Evolutionary conservation across 2,113 vertebrate species (phyloP).

Genomic region (Podocnemis expansa): DNA sequence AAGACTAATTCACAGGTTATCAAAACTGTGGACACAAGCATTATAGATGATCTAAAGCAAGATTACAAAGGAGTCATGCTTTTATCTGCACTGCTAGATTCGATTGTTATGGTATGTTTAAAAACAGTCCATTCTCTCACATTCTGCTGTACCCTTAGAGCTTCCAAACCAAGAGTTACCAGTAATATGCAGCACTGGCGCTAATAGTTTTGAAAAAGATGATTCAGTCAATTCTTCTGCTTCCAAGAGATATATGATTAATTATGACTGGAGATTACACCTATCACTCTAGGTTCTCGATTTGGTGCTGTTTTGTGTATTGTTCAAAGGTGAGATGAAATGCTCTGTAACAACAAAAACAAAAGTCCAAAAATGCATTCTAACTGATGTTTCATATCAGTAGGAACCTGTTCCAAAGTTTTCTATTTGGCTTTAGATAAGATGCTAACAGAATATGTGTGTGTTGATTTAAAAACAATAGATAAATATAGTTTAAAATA

Average conservation of each 20-base stretch:
- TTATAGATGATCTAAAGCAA: slow-evolving; percentile 14
- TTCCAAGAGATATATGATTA: neutral
- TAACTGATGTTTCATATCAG: neutral
- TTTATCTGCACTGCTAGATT: neutral
- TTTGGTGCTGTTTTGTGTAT: neutral
- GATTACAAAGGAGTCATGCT: neutral
- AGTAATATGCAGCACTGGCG: neutral
- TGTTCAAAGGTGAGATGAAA: neutral
- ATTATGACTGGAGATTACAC: neutral
- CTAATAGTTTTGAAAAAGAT: neutral
- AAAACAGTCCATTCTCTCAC: neutral
- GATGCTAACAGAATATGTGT: neutral
- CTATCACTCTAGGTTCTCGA: neutral
- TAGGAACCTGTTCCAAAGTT: neutral
- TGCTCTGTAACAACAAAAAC: neutral
- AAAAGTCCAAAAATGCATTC: neutral
- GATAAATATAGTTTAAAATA: neutral
- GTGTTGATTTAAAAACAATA: neutral
- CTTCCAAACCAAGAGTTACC: neutral
- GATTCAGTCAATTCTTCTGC: neutral
- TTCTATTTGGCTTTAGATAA: neutral
- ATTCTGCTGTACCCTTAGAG: neutral
- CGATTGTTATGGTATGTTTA: neutral
- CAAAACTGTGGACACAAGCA: neutral
- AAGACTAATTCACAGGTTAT: slow-evolving; percentile 54